These are phyloP conservation scores for Andrena praecox DNA, from an alignment of 2,888 invertebrate genomes.

Conservation along the genomic window DNA sequence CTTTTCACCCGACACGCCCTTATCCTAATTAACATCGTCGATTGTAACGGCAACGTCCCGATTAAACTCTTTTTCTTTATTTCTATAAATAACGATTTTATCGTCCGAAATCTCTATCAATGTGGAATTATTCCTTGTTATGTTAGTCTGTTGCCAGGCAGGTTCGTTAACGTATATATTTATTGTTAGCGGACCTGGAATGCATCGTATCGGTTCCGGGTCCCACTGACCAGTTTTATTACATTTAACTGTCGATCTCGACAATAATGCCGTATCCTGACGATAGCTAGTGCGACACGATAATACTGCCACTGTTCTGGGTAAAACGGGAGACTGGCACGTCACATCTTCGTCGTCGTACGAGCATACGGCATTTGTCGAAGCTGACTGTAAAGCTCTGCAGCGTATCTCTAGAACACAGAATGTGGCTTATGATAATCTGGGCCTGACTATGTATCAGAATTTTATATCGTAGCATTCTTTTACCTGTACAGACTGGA, in stretches of 20 bases:
- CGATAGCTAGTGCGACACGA: slow-evolving; percentile 77
- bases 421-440: background rate
- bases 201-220: slow-evolving; percentile 80
- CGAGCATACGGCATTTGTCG: slow-evolving; percentile 72
- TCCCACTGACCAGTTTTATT: slow-evolving; percentile 79
- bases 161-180: slow-evolving; percentile 74
- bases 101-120: slow-evolving; percentile 67
- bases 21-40: background rate
- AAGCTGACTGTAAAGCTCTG: slow-evolving; percentile 69
- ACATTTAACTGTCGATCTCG: slow-evolving; percentile 73
- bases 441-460: background rate
- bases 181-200: slow-evolving; percentile 80
- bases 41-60: slow-evolving; percentile 68
- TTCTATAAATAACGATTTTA: slow-evolving; percentile 66
- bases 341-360: slow-evolving; percentile 66
- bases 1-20: too few relatives aligned
- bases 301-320: slow-evolving; percentile 75
- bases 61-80: slow-evolving; percentile 27
- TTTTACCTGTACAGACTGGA: slow-evolving; percentile 77
- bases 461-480: background rate
- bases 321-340: slow-evolving; percentile 71
- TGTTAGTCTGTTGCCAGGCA: slow-evolving; percentile 44
- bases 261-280: slow-evolving; percentile 62
- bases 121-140: slow-evolving; percentile 44
- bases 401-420: slow-evolving; percentile 78